Evolutionary conservation across 1,140 invertebrate genomes (phyloP).

Genomic region (Drosophila rufa): DNA sequence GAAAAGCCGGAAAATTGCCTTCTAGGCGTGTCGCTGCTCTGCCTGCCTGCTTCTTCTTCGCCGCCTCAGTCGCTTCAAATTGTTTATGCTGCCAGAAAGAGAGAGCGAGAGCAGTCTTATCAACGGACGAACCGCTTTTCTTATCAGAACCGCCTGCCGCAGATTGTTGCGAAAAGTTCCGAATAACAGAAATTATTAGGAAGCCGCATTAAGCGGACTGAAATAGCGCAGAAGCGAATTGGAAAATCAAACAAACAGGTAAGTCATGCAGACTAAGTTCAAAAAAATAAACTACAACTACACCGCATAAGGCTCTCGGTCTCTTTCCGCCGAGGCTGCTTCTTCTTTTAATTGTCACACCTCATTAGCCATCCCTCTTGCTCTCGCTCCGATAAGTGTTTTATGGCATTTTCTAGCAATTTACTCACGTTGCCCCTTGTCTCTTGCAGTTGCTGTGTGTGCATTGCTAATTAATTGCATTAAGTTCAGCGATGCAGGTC

Average conservation of each 20-base stretch:
- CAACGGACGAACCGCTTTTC: constrained; percentile 23
- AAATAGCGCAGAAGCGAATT: constrained; percentile 19
- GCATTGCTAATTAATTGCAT: constrained; percentile 48
- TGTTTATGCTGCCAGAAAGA: constrained; percentile 57
- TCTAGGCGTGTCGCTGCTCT: constrained; percentile 62
- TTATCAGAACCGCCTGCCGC: constrained; percentile 39
- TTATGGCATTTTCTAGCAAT: constrained; percentile 66
- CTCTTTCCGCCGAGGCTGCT: background rate
- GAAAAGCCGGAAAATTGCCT: constrained; percentile 76
- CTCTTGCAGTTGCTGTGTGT: constrained; percentile 14
- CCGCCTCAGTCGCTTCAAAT: constrained; percentile 34
- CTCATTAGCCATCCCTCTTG: constrained; percentile 57
- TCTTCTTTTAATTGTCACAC: constrained; percentile 59
- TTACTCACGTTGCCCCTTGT: constrained; percentile 55
- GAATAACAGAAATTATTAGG: constrained; percentile 21
- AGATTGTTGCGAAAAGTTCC: constrained; percentile 42
- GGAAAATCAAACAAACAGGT: constrained; percentile 41
- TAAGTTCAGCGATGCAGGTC: constrained; percentile 28
- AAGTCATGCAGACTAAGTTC: constrained; percentile 13
- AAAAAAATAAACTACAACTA: background rate
- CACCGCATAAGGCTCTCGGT: too few species aligned
- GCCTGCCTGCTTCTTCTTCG: constrained; percentile 32
- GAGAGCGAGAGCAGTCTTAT: constrained; percentile 35
- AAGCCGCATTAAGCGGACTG: constrained; percentile 4
- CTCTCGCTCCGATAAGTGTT: constrained; percentile 47